A percentile compares a stretch with the other conserved stretches of the same genome.
Conservation (phyloP, 2,113 vertebrate species). For the Aramus guarauna region DNA sequence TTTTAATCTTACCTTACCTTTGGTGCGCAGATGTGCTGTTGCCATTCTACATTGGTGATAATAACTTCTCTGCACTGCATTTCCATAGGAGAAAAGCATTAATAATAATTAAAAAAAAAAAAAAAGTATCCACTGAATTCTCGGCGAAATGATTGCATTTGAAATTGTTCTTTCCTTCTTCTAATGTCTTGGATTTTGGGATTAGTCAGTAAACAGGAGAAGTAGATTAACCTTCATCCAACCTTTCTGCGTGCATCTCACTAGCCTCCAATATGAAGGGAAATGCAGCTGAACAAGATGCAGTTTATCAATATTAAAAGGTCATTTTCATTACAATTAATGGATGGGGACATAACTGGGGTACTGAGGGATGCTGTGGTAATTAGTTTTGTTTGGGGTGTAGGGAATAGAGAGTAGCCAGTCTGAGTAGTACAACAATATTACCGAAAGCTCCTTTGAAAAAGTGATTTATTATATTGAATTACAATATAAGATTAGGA, state of each 20-base stretch:
- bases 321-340: neutral
- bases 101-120: neutral
- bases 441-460: neutral
- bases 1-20: slow-evolving; percentile 2
- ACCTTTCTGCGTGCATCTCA: neutral
- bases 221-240: neutral
- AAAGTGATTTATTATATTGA: neutral
- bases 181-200: neutral
- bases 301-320: neutral
- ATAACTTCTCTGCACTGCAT: neutral
- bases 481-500: neutral
- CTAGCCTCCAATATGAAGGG: neutral
- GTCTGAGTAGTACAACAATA: neutral
- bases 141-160: neutral
- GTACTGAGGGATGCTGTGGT: neutral
- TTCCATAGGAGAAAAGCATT: neutral
- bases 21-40: neutral
- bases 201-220: neutral
- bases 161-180: neutral
- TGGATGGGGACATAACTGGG: neutral
- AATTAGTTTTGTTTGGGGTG: neutral
- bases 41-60: neutral
- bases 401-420: neutral
- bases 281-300: neutral
- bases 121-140: neutral